Percentiles rank a stretch among this genome's conserved stretches.
phyloP scores from a whole-genome alignment of 2,888 invertebrate species.

The Chalcosyrphus nemorum region DNA sequence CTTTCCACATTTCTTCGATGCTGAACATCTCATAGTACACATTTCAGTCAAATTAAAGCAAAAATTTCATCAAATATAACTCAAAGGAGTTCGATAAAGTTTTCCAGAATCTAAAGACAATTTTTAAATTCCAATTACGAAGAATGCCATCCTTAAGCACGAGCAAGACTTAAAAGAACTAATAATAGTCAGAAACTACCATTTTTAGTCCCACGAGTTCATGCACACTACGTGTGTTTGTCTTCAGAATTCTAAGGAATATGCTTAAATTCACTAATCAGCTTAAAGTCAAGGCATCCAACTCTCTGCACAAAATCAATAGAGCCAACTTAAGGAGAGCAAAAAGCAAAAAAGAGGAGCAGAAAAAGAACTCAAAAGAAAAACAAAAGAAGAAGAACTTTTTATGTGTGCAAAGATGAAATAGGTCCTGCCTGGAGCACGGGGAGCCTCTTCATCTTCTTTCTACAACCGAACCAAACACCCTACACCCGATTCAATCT shows the following conservation, averaged over 20 bases:
- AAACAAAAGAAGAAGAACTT: slow-evolving; percentile 23
- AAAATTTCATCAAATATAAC: neutral
- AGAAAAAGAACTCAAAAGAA: slow-evolving; percentile 2
- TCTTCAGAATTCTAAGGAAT: neutral
- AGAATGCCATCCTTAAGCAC: neutral
- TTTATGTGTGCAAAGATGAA: slow-evolving; percentile 47
- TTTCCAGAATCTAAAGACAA: neutral
- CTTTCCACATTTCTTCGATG: too few species aligned
- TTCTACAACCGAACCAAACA: slow-evolving; percentile 1
- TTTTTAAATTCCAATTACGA: too few species aligned
- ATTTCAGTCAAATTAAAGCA: too few species aligned
- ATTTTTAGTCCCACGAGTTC: neutral
- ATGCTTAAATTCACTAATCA: slow-evolving; percentile 34
- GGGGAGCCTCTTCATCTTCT: slow-evolving; percentile 29
- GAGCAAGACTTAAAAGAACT: neutral
- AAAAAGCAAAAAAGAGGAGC: neutral
- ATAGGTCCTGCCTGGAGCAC: slow-evolving; percentile 22
- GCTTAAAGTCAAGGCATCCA: slow-evolving; percentile 48
- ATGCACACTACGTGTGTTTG: neutral
- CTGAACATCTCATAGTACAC: too few species aligned
- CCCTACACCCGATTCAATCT: slow-evolving; percentile 20
- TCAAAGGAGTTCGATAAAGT: neutral
- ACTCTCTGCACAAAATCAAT: slow-evolving; percentile 57
- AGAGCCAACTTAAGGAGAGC: slow-evolving; percentile 10
- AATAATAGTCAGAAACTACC: neutral